Evolutionary conservation across 1,140 invertebrate genomes (phyloP), one percentile per base, ranked within the genome.

Genomic region (Temnothorax longispinosus): DNA sequence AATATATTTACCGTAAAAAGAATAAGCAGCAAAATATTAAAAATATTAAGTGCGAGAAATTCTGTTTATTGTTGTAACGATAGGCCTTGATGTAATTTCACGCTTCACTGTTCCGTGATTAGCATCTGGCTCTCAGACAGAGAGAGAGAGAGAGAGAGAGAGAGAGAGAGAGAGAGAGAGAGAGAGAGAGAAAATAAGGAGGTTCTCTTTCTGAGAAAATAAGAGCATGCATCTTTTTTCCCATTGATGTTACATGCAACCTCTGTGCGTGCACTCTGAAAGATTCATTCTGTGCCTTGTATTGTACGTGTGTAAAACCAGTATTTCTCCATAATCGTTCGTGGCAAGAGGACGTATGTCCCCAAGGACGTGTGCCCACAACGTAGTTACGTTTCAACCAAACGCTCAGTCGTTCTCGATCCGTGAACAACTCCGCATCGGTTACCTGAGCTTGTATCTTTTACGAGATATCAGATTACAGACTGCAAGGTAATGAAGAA

Each of bases 401-500:
- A 47, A 50, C 11, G 8, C 6, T 78, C 58, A 78, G 58, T 78
- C 27, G 41, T 78, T 64, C 58, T 50, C 27, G 2, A 8, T 78
- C 18, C 15, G 41, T 5, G 2, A 78, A 8, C 7, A 64, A 18
- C 21, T 78, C 0, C 27, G 0, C 10, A 47, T 47, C 75, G 27
- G 10, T 41, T 21, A 3, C 3, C 11, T 41, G 11, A 27, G 1
- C 8, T 8, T 44, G 8, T 8, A 6, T 41, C 27, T 76, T 41
- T 58, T 21, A 13, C 32, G 2, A 27, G 0, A 76, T 21, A 27
- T 35, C 13, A 15, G 41, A 27, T 44, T 44, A 76, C 15, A 21
- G n/a, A 76, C 15, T 76, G 5, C 35, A 44, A 76, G 74, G 54
- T 60, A 58, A 58, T 15, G 13, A 76, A 2, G 0, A 60, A 60